Evolutionary conservation across 2,113 vertebrate species (phyloP).

Genomic region (Lagenorhynchus albirostris): DNA sequence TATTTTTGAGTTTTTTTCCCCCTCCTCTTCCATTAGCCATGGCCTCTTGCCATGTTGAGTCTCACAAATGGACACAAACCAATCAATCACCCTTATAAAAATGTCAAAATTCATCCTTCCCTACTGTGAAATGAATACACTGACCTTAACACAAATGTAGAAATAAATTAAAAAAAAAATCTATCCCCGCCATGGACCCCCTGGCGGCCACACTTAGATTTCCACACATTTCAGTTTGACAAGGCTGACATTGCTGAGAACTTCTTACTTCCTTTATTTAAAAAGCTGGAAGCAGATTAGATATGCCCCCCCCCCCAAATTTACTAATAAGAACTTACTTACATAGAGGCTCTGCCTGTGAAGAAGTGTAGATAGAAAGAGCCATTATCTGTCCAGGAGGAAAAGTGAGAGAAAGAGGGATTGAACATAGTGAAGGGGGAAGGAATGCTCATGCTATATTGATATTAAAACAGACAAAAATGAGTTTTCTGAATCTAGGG

Average conservation of each 20-base stretch:
- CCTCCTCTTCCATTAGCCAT: conserved; percentile 65
- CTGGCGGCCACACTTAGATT: conserved; percentile 48
- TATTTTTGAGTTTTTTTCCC: neutral
- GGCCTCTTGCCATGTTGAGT: conserved; percentile 69
- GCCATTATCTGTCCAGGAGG: neutral
- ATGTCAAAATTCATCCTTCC: conserved; percentile 76
- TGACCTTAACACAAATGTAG: conserved; percentile 78
- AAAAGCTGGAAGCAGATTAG: conserved; percentile 15
- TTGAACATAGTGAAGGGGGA: neutral
- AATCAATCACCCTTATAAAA: conserved; percentile 76
- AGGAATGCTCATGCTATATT: neutral
- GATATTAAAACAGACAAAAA: neutral
- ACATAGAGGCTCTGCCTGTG: neutral
- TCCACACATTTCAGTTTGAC: conserved; percentile 60
- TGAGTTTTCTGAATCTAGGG: neutral
- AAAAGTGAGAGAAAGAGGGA: neutral
- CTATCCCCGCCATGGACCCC: conserved; percentile 36
- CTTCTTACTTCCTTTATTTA: neutral
- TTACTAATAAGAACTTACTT: conserved; percentile 47
- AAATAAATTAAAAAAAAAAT: conserved; percentile 66
- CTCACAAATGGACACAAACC: conserved; percentile 75
- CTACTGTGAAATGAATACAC: conserved; percentile 77
- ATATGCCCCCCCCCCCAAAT: neutral
- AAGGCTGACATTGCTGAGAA: conserved; percentile 52
- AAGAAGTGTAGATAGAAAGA: neutral